Base-by-base conservation (phyloP, 1,140 invertebrate species). In the Wiebesia pumilae region DNA sequence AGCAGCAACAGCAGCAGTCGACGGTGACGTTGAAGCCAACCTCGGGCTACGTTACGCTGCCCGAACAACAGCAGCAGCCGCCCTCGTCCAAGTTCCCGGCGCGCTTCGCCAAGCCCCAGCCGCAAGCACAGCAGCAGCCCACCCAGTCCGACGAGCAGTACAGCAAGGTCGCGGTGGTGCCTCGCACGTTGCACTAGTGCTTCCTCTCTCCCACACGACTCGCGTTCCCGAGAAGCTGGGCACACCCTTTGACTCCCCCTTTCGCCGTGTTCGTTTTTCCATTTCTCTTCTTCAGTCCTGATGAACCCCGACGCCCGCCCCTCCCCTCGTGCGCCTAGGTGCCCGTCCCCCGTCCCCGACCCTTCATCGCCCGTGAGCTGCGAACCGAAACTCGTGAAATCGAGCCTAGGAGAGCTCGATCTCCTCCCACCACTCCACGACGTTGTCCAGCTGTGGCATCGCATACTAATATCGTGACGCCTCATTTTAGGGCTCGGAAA, bases 81-180 rank as follows among this genome's bases (percentile, higher is more conserved):
- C 71, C 35, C 35, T 40, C 19, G 54, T 43, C 77, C 0, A 54
- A 54, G 24, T 65, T 38, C 14, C 58, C 73, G 27, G 6, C 51
- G 9, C 75, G 83, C 19, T 83, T 80, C 58, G 75, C 67, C 47
- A 82, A 87, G 35, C 77, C 86, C 24, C 75, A 83, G 27, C 33
- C 81, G n/a, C 47, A 38, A 19, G 84, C 85, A 12, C 90, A 91
- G 65, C 88, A 87, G 80, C 88, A 88, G 58, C 85, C 19, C 83
- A 47, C 12, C 21, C 75, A 87, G 75, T 77, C 89, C 16, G 90
- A 92, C 33, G 91, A 93, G 81, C 91, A 92, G 78, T 93, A 93
- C 80, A 91, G 91, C 81, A 92, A 93, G 88, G 92, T 93, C 38
- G 91, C 90, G 16, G 90, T 91, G 77, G 91, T 91, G 51, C 90